These are phyloP conservation scores for Umimayanthus kanabou DNA, from an alignment of 92 coral and sea anemone genomes.

Conservation along the genomic window DNA sequence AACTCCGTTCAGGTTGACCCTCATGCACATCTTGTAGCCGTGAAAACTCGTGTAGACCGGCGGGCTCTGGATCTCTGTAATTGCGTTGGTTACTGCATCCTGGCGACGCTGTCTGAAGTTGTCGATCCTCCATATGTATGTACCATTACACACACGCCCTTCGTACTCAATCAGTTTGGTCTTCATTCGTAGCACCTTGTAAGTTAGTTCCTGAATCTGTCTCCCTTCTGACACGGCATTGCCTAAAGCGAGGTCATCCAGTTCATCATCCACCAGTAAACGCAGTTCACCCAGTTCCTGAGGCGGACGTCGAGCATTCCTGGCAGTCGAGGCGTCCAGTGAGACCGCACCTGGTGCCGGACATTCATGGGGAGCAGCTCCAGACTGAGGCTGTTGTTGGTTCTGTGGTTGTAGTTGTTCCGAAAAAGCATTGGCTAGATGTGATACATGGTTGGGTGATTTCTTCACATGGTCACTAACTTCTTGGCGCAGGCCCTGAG, in stretches of 20 bases:
- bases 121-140: constrained; percentile 60
- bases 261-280: neutral
- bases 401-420: neutral
- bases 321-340: neutral
- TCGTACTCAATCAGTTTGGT: constrained; percentile 65
- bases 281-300: constrained; percentile 29
- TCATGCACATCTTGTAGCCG: constrained; percentile 78
- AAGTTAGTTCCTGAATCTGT: constrained; percentile 49
- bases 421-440: constrained; percentile 6
- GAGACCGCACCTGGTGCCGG: neutral
- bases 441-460: neutral
- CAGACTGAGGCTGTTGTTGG: neutral
- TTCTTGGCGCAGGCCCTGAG: neutral
- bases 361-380: neutral
- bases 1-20: constrained; percentile 76
- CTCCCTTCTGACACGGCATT: constrained; percentile 50
- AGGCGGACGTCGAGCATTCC: neutral
- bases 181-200: constrained; percentile 7
- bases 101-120: constrained; percentile 67
- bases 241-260: constrained; percentile 38
- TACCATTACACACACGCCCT: constrained; percentile 67
- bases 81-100: constrained; percentile 55
- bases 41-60: constrained; percentile 75
- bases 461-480: neutral
- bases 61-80: constrained; percentile 78